phyloP scores from a whole-genome alignment of 2,113 vertebrate species.

The Uropsilus gracilis region DNA sequence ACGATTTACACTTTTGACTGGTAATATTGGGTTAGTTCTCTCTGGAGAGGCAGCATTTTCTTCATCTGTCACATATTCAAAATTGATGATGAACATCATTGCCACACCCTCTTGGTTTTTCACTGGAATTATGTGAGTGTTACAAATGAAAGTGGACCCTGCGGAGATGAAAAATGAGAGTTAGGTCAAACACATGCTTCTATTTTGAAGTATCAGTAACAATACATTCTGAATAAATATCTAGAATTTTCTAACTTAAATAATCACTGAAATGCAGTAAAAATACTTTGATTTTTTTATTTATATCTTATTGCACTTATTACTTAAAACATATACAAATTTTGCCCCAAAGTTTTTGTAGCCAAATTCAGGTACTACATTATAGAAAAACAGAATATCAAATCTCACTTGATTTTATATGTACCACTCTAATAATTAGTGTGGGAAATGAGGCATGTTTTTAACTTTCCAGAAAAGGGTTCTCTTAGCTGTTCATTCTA shows the following conservation, averaged over 20 bases:
- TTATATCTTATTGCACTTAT: not conserved
- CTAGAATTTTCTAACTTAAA: conserved; percentile 49
- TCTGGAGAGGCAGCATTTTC: conserved; percentile 91
- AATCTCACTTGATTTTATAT: conserved; percentile 19
- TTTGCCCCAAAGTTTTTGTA: not conserved
- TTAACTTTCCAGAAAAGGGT: not conserved
- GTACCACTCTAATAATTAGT: not conserved
- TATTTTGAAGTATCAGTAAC: not conserved
- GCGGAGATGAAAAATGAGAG: conserved; percentile 49
- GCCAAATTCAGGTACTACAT: not conserved
- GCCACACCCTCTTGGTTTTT: conserved; percentile 98
- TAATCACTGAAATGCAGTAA: not conserved
- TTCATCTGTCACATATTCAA: conserved; percentile 93
- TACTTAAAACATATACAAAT: not conserved
- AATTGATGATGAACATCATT: conserved; percentile 99
- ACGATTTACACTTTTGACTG: conserved; percentile 94
- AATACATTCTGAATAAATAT: not conserved
- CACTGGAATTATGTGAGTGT: conserved; percentile 96
- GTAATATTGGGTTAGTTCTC: conserved; percentile 92
- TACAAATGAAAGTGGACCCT: conserved; percentile 97
- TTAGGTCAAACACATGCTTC: conserved; percentile 29
- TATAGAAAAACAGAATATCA: conserved; percentile 56
- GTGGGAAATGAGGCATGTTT: not conserved
- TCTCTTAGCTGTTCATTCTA: not conserved
- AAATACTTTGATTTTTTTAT: conserved; percentile 9